phyloP scores from a whole-genome alignment of 2,113 vertebrate species.

The Calidris pygmaea region DNA sequence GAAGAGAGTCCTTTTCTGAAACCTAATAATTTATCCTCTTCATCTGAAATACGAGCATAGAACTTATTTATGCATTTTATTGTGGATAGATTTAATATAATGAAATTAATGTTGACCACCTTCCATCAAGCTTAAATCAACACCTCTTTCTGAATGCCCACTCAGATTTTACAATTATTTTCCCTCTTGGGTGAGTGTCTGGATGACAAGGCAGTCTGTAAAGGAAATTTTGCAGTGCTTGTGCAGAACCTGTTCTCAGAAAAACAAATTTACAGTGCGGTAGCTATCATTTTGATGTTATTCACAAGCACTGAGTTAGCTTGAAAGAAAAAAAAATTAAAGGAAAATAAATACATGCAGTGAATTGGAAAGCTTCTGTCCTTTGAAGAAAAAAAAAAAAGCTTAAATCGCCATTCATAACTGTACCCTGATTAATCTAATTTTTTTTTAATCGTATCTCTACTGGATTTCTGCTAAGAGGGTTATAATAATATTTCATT shows the following conservation, averaged over 20 bases:
- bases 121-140: not conserved
- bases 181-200: not conserved
- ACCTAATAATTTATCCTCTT: not conserved
- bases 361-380: not conserved
- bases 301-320: not conserved
- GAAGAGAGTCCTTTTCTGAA: not conserved
- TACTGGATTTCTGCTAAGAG: not conserved
- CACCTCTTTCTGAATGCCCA: not conserved
- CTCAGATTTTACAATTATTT: not conserved
- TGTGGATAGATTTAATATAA: not conserved
- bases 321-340: not conserved
- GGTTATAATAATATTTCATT: not conserved
- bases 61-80: not conserved
- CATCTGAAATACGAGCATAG: not conserved
- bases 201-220: not conserved
- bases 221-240: not conserved
- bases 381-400: not conserved
- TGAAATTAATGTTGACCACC: not conserved
- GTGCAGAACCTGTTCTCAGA: not conserved
- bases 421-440: not conserved
- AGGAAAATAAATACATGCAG: not conserved
- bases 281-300: not conserved
- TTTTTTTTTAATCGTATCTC: not conserved
- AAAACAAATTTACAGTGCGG: not conserved
- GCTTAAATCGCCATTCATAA: not conserved